Evolutionary conservation across 2,797 vertebrate genomes (phyloP).

Genomic region (Antennarius maculatus): DNA sequence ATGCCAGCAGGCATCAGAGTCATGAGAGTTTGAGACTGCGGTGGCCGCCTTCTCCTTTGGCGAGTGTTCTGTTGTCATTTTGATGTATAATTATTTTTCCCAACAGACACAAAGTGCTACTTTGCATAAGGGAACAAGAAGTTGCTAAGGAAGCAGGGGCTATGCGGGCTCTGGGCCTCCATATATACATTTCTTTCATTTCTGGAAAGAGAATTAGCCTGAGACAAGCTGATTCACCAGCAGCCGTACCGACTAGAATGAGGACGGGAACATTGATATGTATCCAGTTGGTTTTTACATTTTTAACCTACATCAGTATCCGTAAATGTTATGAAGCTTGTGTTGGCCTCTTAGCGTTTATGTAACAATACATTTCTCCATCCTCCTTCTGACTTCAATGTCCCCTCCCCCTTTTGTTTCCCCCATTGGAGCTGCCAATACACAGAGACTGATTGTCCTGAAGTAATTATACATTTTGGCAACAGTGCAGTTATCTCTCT

Average conservation of each 20-base stretch:
- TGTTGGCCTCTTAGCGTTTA: constrained; percentile 7
- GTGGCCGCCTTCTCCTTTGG: constrained; percentile 14
- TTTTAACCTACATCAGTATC: too few species aligned
- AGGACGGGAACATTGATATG: too few species aligned
- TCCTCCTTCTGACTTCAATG: not conserved
- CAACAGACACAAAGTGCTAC: constrained; percentile 4
- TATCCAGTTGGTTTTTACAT: too few species aligned
- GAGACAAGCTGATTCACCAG: too few species aligned
- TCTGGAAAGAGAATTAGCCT: too few species aligned
- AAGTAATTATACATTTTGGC: constrained; percentile 36
- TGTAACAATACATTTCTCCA: constrained; percentile 13
- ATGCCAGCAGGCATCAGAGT: constrained; percentile 2
- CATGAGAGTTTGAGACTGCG: constrained; percentile 1
- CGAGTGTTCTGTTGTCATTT: constrained; percentile 15
- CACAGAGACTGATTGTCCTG: constrained; percentile 7
- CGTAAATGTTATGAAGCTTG: too few species aligned
- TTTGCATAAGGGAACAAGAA: constrained; percentile 8
- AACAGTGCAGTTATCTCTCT: not conserved
- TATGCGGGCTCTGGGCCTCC: not conserved
- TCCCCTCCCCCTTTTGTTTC: not conserved
- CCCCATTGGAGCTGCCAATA: constrained; percentile 4
- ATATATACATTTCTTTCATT: too few species aligned
- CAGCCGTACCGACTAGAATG: too few species aligned
- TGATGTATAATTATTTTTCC: constrained; percentile 12
- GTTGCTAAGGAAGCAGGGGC: not conserved